These are phyloP conservation scores for Drosophila virilis DNA, from an alignment of 1,140 invertebrate genomes.

Conservation along the genomic window DNA sequence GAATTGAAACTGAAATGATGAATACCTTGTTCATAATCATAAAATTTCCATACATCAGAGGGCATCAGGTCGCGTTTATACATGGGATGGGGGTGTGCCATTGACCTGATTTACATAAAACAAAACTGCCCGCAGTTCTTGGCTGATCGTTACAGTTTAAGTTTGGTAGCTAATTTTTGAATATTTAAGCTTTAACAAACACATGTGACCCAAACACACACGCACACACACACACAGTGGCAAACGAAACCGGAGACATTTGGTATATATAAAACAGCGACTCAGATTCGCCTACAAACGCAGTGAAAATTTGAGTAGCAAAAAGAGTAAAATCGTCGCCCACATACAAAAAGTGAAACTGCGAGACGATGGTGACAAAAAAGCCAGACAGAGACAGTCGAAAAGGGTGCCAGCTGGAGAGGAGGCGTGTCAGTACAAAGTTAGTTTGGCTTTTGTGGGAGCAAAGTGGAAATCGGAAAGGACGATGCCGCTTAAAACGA, in stretches of 20 bases:
- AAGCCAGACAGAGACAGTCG: constrained; percentile 46
- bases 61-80: not conserved
- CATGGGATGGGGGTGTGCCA: constrained; percentile 47
- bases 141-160: constrained; percentile 14
- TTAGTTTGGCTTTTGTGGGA: constrained; percentile 47
- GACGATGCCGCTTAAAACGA: constrained; percentile 48
- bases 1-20: constrained; percentile 23
- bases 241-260: constrained; percentile 8
- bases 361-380: constrained; percentile 69
- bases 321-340: constrained; percentile 37
- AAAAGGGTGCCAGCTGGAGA: constrained; percentile 3
- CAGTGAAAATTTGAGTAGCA: constrained; percentile 74
- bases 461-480: constrained; percentile 57
- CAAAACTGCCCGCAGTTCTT: constrained; percentile 62
- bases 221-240: constrained; percentile 9
- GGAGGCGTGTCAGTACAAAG: constrained; percentile 31
- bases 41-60: constrained; percentile 15
- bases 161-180: constrained; percentile 10
- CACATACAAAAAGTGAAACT: constrained; percentile 70
- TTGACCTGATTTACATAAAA: constrained; percentile 79
- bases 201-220: constrained; percentile 11
- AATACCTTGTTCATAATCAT: constrained; percentile 33
- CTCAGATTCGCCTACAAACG: constrained; percentile 50
- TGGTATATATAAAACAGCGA: constrained; percentile 43
- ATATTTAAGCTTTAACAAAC: constrained; percentile 41